Base-by-base conservation (phyloP, 2,797 vertebrate species). In the Luscinia megarhynchos region DNA sequence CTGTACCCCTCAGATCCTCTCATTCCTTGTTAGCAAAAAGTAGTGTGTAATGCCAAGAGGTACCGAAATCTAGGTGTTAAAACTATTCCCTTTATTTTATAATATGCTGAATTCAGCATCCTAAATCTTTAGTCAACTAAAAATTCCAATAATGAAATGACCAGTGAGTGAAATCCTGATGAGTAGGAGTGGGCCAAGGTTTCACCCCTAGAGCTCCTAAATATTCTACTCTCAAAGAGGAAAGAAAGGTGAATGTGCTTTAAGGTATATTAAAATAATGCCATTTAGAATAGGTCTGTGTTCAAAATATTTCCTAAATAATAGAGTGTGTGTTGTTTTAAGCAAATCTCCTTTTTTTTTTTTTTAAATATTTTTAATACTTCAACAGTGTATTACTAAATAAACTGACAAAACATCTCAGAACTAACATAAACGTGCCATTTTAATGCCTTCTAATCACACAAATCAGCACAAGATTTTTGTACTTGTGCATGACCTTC, bases 401-500 rank as follows among this genome's bases (percentile, higher is more conserved):
- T 97, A 97, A 98, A 97, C 92, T 96, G 97, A 96, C 96, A 97
- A 94, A 97, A 97, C 87, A 95, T 96, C 97, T 97, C 96, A 92
- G 87, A 82, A 94, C 95, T 95, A 97, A 96, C 97, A 95, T 96
- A 98, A 98, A 98, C 69, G 95, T 98, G 92, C 97, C 97, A 98
- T 98, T 98, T 97, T 98, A 98, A 98, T 98, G 98, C 98, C 98
- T 98, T 98, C 98, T 98, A 98, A 98, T 98, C 98, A 97, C 96
- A 97, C 97, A 98, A 98, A 99, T 99, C 98, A 98, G 97, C 97
- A 97, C 91, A 97, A 97, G 97, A 97, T 98, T 98, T 98, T 98
- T 97, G 98, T 98, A 98, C 97, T 97, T 98, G 96, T 95, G 92
- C 94, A 97, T 99, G 99, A 99, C 99, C 99, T 99, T 99, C 98